Percentiles rank a stretch among this genome's conserved stretches.
These are phyloP conservation scores for Athripsodes cinereus DNA, from an alignment of 2,888 invertebrate species.

Conservation along the genomic window DNA sequence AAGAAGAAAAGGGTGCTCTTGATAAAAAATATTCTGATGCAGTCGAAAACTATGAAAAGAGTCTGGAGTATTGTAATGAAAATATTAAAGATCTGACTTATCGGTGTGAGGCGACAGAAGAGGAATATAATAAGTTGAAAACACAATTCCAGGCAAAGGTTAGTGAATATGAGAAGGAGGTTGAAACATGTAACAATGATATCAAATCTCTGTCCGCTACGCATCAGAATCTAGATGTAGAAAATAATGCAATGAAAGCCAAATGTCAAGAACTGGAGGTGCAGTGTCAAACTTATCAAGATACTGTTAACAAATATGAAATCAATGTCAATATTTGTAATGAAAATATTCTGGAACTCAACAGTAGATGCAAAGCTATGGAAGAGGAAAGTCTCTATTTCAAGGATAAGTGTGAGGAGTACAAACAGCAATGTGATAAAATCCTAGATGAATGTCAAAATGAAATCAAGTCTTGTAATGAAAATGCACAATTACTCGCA, in stretches of 20 bases:
- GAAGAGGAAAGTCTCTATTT: neutral
- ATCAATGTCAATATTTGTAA: neutral
- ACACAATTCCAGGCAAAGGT: neutral
- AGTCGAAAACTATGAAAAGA: neutral
- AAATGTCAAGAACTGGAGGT: neutral
- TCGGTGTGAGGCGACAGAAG: slow-evolving; percentile 1
- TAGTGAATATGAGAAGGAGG: neutral
- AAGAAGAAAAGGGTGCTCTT: slow-evolving; percentile 25
- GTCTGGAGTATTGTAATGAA: neutral
- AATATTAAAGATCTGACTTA: neutral
- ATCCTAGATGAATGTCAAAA: neutral
- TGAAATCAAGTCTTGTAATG: neutral
- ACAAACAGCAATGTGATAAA: neutral
- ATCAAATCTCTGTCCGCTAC: neutral
- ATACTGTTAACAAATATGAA: neutral
- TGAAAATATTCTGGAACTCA: neutral
- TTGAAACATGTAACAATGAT: neutral
- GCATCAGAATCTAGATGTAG: neutral
- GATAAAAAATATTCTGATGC: neutral
- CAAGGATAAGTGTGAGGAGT: neutral
- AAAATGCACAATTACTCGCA: neutral
- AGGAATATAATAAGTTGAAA: neutral
- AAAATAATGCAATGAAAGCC: neutral
- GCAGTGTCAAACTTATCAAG: neutral
- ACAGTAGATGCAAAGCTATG: neutral